Percentiles rank a stretch among this genome's conserved stretches.
Conservation (phyloP, 2,797 vertebrate genomes). For the Diceros bicornis region DNA sequence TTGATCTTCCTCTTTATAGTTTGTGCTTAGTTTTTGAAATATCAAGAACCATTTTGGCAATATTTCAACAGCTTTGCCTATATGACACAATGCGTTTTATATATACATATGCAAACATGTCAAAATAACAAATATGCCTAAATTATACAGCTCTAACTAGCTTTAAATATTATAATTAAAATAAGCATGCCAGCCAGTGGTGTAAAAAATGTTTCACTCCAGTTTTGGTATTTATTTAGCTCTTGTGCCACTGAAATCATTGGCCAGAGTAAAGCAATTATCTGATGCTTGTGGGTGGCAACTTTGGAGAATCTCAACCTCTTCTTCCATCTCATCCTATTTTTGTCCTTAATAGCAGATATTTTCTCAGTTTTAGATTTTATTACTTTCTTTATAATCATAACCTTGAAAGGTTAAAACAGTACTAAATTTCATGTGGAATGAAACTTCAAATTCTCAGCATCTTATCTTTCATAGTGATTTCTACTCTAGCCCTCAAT, state of each 20-base stretch:
- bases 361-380: constrained; percentile 63
- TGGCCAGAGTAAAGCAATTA: neutral
- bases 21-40: constrained; percentile 44
- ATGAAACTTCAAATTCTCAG: neutral
- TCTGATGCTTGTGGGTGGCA: neutral
- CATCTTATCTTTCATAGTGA: neutral
- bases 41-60: neutral
- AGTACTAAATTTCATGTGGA: neutral
- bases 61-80: constrained; percentile 40
- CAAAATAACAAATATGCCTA: constrained; percentile 61
- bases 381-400: constrained; percentile 54
- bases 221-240: neutral
- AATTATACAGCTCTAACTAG: constrained; percentile 60
- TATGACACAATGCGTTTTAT: constrained; percentile 24
- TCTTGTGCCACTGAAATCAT: neutral
- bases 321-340: neutral
- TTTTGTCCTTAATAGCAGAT: constrained; percentile 45
- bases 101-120: constrained; percentile 21
- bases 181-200: constrained; percentile 1
- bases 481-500: neutral
- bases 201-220: neutral
- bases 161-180: constrained; percentile 69
- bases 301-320: neutral
- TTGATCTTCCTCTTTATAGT: neutral
- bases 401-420: constrained; percentile 32